A percentile compares a stretch with the other conserved stretches of the same genome.
Evolutionary conservation across 2,888 invertebrate genomes (phyloP).

Genomic region (Amblyjoppa proteus): DNA sequence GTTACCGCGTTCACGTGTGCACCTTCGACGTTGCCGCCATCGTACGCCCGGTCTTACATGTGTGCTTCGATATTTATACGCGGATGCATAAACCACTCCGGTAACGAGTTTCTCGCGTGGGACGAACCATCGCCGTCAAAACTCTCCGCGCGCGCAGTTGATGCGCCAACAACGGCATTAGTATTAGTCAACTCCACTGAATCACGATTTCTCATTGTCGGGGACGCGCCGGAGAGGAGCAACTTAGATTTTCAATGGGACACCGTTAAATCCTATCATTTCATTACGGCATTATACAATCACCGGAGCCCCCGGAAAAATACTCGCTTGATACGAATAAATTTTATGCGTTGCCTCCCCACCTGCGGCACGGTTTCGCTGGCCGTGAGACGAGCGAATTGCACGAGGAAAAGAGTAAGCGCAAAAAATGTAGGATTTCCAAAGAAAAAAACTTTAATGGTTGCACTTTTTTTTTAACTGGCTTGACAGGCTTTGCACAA

Average conservation of each 20-base stretch:
- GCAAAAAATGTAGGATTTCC: no score
- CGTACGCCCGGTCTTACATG: background rate
- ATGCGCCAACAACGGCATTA: conserved; percentile 13
- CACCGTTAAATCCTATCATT: background rate
- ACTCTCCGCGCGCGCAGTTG: conserved; percentile 3
- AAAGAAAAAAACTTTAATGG: no score
- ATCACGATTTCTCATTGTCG: conserved; percentile 60
- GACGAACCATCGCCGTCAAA: conserved; percentile 53
- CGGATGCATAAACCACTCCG: conserved; percentile 64
- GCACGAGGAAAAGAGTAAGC: no score
- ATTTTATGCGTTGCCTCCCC: background rate
- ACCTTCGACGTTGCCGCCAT: conserved; percentile 14
- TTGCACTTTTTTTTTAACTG: no score
- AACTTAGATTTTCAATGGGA: conserved; percentile 26
- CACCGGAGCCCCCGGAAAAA: background rate
- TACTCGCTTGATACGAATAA: background rate
- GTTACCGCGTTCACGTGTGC: conserved; percentile 22
- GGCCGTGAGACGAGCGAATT: background rate
- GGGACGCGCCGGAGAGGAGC: conserved; percentile 1
- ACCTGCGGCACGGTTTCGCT: no score
- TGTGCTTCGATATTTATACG: conserved; percentile 57
- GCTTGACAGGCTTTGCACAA: no score
- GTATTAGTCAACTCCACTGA: conserved; percentile 51
- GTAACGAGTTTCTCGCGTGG: conserved; percentile 65
- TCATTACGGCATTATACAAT: conserved; percentile 13